Base-by-base conservation (phyloP, 2,113 vertebrate genomes). In the Mastomys natalensis region DNA sequence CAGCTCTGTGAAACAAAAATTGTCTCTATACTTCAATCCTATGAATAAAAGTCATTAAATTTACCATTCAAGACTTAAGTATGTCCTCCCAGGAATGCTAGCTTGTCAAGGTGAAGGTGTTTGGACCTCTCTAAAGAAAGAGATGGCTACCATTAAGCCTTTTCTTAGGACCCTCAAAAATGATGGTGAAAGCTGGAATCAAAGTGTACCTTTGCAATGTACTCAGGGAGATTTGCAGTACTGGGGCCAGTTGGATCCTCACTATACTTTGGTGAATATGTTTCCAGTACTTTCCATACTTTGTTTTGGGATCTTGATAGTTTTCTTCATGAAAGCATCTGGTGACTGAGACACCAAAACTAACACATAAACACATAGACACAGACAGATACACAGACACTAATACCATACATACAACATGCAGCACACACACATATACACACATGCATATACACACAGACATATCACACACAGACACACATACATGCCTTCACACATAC, bases 121-220 rank as follows among this genome's bases (percentile, higher is more conserved):
- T 77, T 12, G 40, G 22, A 22, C 15, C 1, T 37, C 62, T 53
- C 31, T 15, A 62, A 76, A 72, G 34, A 7, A 8, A 90, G 34
- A 22, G 4, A 34, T 0, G 0, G 17, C 4, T 24, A 34, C 3
- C 15, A 92, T 45, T 13, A 10, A 34, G 13, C 5, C 2, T 51
- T 53, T 43, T 40, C 7, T 19, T 40, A 37, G 29, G 37, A n/a
- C 3, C 1, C 7, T 64, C 10, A 66, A 77, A 72, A 16, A 3
- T 58, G 37, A 5, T 34, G 7, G 10, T 58, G 53, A 64, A 70
- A 86, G 19, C 31, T 55, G 60, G 15, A 5, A 13, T 85, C 19
- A 60, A 53, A 5, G 6, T 29, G 3, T n/a, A n/a, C 10, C 6
- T 3, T 58, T 17, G 3, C 4, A 43, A 8, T 0, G 0, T 4